Base-by-base conservation (phyloP, 2,113 vertebrate species). In the Pelecanus crispus region DNA sequence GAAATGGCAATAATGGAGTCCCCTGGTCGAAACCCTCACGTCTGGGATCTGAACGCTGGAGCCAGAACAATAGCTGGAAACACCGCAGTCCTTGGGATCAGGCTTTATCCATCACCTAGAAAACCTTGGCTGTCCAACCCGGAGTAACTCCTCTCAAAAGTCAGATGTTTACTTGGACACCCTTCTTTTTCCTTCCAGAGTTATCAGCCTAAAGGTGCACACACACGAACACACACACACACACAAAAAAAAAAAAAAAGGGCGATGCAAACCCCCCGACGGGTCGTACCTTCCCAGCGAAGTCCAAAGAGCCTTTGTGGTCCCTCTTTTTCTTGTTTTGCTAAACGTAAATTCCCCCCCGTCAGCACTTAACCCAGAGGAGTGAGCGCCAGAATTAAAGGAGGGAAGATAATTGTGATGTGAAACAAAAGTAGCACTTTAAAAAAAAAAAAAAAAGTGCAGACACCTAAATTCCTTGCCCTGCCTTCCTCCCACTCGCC, bases 391-490 rank as follows among this genome's bases (percentile, higher is more conserved):
- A 26, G 49, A 88, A 49, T 89, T 79, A 50, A 85, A 85, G 59
- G 58, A 59, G 81, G 73, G 53, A 4, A 73, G 59, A 70, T 22
- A 87, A 94, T 78, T 56, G 88, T 34, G 47, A 56, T 7, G 81
- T 1, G 91, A 52, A 91, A 91, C 81, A 94, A 96, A 90, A 90
- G 84, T 85, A 65, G 68, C 71, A 26, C 80, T 93, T 8, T 31
- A 17, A n/a, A 49, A 22, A 40, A 16, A 16, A 10, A 21, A 17
- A 38, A 75, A 65, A 84, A 83, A 82, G 88, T 98, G 99, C 99
- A 98, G 98, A 99, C 98, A 98, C 97, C 98, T 98, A 98, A 98
- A 99, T 99, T 99, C 98, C 97, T 98, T 81, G 95, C 97, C 97
- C 97, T 93, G 97, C 96, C 97, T 98, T 98, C 98, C 98, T 98